Conservation (phyloP, 2,888 invertebrate species). For the Byasa hedistus region DNA sequence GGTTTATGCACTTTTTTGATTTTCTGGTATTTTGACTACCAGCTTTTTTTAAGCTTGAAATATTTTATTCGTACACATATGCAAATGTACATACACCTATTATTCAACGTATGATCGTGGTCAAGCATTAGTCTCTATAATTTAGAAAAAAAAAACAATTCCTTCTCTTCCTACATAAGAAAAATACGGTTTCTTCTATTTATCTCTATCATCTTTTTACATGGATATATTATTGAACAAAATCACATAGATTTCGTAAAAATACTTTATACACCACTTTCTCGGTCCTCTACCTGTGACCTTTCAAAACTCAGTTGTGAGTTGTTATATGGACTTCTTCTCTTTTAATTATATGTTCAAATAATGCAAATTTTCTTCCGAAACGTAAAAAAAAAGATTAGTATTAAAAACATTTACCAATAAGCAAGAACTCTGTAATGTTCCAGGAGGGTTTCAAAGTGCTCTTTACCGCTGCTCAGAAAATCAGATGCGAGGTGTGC, state of each 20-base stretch:
- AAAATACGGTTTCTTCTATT: background rate
- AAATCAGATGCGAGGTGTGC: slow-evolving; percentile 55
- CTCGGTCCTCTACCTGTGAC: background rate
- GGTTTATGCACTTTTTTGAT: background rate
- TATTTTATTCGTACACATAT: too few relatives aligned
- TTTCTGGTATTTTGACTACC: too few relatives aligned
- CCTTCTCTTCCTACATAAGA: background rate
- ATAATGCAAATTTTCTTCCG: background rate
- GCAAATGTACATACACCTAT: too few relatives aligned
- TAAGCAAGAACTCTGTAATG: slow-evolving; percentile 62
- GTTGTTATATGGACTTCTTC: background rate
- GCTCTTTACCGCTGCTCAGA: slow-evolving; percentile 52
- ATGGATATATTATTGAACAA: background rate
- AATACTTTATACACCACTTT: background rate
- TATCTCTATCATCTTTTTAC: background rate
- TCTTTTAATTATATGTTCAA: background rate
- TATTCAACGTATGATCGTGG: too few relatives aligned
- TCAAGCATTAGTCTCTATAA: too few relatives aligned
- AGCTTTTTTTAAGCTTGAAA: background rate
- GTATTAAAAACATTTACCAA: slow-evolving; percentile 44
- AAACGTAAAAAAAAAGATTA: too few relatives aligned
- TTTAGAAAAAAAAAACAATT: too few relatives aligned
- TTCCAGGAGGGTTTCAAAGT: slow-evolving; percentile 58
- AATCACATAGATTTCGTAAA: background rate
- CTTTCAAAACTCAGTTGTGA: background rate